Percentiles rank a stretch among this genome's conserved stretches.
Conservation (phyloP, 2,888 invertebrate genomes). For the Caenorhabditis macrosperma region DNA sequence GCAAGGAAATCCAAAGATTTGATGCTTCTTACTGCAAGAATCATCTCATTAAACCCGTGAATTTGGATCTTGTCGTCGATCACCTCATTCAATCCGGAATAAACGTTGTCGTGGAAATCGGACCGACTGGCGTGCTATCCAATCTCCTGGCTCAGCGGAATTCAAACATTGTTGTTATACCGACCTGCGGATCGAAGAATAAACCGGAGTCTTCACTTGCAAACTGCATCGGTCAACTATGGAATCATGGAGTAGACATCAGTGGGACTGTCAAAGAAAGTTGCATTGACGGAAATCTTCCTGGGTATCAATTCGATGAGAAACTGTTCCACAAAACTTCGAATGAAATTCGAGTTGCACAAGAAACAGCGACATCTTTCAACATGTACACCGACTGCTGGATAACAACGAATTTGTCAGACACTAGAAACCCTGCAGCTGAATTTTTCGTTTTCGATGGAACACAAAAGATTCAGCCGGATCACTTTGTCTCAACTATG, state of each 20-base stretch:
- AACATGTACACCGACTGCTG: background rate
- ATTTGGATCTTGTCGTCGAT: constrained; percentile 66
- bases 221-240: constrained; percentile 61
- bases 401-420: background rate
- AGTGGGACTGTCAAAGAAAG: background rate
- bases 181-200: constrained; percentile 61
- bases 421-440: background rate
- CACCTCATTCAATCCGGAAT: constrained; percentile 52
- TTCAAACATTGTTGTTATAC: constrained; percentile 49
- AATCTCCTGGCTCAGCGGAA: constrained; percentile 59
- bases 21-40: constrained; percentile 62
- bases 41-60: constrained; percentile 69
- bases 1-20: constrained; percentile 37
- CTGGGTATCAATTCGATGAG: constrained; percentile 65
- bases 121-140: constrained; percentile 73
- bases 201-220: constrained; percentile 33
- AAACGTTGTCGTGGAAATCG: constrained; percentile 72
- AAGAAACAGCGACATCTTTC: background rate
- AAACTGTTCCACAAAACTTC: constrained; percentile 12
- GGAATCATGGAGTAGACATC: constrained; percentile 64
- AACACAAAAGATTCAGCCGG: background rate
- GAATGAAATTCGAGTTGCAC: background rate
- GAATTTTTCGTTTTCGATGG: constrained; percentile 2
- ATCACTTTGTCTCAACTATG: background rate
- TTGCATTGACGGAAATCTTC: constrained; percentile 36